Base-by-base conservation (phyloP, 2,888 invertebrate species). In the Cryptocheilus praepositus region DNA sequence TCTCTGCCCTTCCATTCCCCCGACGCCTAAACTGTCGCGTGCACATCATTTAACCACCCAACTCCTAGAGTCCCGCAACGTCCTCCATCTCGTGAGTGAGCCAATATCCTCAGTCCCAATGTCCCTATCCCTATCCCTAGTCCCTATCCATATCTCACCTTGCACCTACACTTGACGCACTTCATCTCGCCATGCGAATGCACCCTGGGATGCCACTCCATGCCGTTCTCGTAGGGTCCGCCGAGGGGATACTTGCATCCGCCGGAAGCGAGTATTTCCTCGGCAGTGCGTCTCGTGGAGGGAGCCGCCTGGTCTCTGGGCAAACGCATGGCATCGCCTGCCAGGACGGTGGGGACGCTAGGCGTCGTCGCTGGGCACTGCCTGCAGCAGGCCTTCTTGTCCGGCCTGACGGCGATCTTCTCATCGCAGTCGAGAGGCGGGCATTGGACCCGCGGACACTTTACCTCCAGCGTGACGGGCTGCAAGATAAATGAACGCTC, bases 81-180 rank as follows among this genome's bases (percentile, higher is more conserved):
- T n/a, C n/a, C n/a, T n/a, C n/a, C n/a, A n/a, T n/a, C n/a, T n/a
- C n/a, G n/a, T n/a, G n/a, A n/a, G n/a, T n/a, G n/a, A n/a, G n/a
- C n/a, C n/a, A n/a, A 28, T 28, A 28, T 28, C 28, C 3, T 28
- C 28, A 28, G 28, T 7, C 28, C 28, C 28, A 28, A 7, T 28
- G 7, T 3, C 28, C 28, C 7, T 28, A 28, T 5, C 28, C 28
- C 4, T 28, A 28, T 28, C 28, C 28, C 28, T 7, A n/a, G n/a
- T 28, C 28, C 7, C 36, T 2, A 7, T 36, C 36, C 7, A 11
- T 36, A 36, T 11, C 91, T 91, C 89, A 97, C 97, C 93, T 95
- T 95, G 92, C 98, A 98, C 81, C 94, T 92, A 88, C 98, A 98
- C 80, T 94, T 94, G 86, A 97, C 94, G 89, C 97, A 98, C 88